These are phyloP conservation scores for Atrina japonica DNA, from an alignment of 2,888 invertebrate genomes.

Conservation along the genomic window DNA sequence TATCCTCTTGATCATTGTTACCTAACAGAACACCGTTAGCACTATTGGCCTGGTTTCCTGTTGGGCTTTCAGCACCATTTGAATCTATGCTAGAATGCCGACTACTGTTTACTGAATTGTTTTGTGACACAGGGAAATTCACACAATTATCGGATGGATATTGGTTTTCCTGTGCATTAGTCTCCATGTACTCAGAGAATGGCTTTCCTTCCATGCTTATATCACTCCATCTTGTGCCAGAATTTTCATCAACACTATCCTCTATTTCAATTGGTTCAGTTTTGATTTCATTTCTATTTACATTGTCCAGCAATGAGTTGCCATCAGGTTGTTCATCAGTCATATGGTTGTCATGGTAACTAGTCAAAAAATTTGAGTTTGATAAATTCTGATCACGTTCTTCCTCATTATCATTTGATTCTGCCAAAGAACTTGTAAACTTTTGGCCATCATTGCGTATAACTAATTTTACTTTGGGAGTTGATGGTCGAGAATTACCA, in stretches of 20 bases:
- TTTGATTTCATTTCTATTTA: constrained; percentile 2
- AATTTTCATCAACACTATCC: not conserved
- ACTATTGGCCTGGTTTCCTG: not conserved
- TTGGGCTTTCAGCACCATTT: not conserved
- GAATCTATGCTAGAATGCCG: not conserved
- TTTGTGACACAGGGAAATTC: not conserved
- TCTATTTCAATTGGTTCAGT: constrained; percentile 9
- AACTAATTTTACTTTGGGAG: constrained; percentile 58
- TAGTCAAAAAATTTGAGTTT: constrained; percentile 18
- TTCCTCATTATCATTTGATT: constrained; percentile 5
- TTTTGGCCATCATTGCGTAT: constrained; percentile 66
- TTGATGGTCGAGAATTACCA: constrained; percentile 33
- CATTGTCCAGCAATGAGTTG: constrained; percentile 4
- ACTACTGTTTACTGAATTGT: not conserved
- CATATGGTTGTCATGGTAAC: constrained; percentile 22
- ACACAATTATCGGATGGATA: too few relatives aligned
- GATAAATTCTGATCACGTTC: constrained; percentile 1
- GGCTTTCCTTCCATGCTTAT: constrained; percentile 24
- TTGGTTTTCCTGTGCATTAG: constrained; percentile 2
- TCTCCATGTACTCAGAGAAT: constrained; percentile 22
- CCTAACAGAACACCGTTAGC: not conserved
- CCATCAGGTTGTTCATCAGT: not conserved
- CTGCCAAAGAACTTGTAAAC: constrained; percentile 57
- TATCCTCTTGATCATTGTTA: not conserved
- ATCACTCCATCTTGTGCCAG: constrained; percentile 20